phyloP scores from a whole-genome alignment of 1,140 invertebrate genomes.

The Phenacoccus solenopsis region DNA sequence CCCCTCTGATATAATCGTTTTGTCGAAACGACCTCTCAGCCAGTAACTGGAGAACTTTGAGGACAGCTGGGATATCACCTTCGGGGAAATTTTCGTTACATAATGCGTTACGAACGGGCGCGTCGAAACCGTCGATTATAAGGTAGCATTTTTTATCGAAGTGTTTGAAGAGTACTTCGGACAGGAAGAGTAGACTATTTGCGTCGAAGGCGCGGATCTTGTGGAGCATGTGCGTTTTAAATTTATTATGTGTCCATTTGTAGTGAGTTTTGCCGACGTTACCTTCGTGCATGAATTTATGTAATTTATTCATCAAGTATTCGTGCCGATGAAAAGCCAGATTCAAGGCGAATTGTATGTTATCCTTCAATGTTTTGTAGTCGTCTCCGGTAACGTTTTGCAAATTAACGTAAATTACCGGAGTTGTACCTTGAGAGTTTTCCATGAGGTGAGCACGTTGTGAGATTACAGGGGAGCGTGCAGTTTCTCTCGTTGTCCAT shows the following conservation, averaged over 20 bases:
- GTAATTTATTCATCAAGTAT: not conserved
- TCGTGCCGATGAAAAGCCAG: not conserved
- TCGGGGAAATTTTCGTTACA: not conserved
- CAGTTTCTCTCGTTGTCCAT: not conserved
- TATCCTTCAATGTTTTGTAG: not conserved
- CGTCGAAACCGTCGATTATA: not conserved
- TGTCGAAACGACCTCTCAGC: not conserved
- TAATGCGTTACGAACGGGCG: not conserved
- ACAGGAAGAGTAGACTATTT: not conserved
- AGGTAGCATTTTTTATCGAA: not conserved
- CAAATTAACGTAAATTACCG: not conserved
- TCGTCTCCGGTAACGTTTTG: not conserved
- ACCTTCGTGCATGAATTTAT: too few species aligned
- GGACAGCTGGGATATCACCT: not conserved
- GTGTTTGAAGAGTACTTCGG: not conserved
- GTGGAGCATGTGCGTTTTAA: not conserved
- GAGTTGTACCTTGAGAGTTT: not conserved
- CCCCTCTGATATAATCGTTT: not conserved
- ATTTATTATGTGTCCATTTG: not conserved
- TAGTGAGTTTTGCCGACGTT: not conserved
- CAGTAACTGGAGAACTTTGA: not conserved
- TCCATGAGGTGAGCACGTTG: not conserved
- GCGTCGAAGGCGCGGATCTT: not conserved
- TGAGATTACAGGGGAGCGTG: not conserved
- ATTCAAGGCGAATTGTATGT: not conserved